These are phyloP conservation scores for Drosophila neocordata DNA, from an alignment of 1,140 invertebrate species.

Conservation along the genomic window DNA sequence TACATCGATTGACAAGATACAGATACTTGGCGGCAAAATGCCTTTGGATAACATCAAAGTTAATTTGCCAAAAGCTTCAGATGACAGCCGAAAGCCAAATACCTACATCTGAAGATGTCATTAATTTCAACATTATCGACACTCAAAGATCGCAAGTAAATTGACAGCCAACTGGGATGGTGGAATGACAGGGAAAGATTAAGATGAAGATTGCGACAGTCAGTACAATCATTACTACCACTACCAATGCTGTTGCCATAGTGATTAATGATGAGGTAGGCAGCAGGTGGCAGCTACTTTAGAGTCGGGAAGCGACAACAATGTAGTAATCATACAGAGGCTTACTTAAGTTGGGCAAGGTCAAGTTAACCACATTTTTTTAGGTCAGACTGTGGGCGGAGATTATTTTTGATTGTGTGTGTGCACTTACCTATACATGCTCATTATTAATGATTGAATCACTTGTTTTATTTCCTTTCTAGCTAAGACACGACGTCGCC, in stretches of 20 bases:
- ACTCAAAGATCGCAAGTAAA: conserved; percentile 48
- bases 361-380: conserved; percentile 27
- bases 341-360: conserved; percentile 37
- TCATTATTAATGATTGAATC: conserved; percentile 4
- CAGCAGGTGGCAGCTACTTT: conserved; percentile 19
- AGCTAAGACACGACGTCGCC: conserved; percentile 84
- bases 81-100: neutral
- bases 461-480: neutral
- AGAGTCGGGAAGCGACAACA: neutral
- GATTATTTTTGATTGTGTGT: neutral
- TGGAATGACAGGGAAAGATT: conserved; percentile 47
- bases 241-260: conserved; percentile 23
- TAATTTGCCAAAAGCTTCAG: conserved; percentile 31
- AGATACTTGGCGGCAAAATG: neutral
- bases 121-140: conserved; percentile 67
- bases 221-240: conserved; percentile 34
- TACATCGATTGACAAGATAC: neutral
- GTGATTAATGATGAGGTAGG: conserved; percentile 1
- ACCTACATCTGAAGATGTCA: conserved; percentile 40
- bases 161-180: conserved; percentile 48
- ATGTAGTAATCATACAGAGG: too few species aligned
- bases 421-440: neutral
- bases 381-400: conserved; percentile 34
- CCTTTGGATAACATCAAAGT: conserved; percentile 38
- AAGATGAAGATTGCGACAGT: conserved; percentile 42